These are phyloP conservation scores for Epinotia nisella DNA, from an alignment of 2,888 invertebrate species.

Conservation along the genomic window DNA sequence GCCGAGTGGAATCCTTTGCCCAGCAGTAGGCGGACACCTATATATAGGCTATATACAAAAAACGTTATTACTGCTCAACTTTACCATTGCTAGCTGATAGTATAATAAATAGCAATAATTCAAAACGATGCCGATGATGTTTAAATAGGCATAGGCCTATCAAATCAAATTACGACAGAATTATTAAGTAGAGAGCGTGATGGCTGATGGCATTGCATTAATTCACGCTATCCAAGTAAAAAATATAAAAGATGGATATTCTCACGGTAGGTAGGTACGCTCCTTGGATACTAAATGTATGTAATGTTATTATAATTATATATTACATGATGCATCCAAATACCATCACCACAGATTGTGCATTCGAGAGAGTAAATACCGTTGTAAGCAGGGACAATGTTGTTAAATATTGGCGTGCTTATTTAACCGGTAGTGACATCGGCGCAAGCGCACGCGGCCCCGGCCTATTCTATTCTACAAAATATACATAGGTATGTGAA, in stretches of 20 bases:
- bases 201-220: too few species aligned
- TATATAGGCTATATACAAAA: too few species aligned
- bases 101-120: too few species aligned
- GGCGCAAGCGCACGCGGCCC: conserved; percentile 43
- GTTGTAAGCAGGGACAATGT: conserved; percentile 37
- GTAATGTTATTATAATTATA: conserved; percentile 10
- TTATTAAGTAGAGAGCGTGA: too few species aligned
- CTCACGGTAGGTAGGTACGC: neutral
- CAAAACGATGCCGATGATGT: too few species aligned
- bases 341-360: conserved; percentile 29
- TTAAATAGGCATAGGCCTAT: too few species aligned
- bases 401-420: conserved; percentile 42
- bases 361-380: conserved; percentile 30
- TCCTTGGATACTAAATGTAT: neutral
- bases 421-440: conserved; percentile 45
- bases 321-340: conserved; percentile 22
- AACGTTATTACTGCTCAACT: too few species aligned
- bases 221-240: too few species aligned
- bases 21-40: too few species aligned
- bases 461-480: conserved; percentile 26
- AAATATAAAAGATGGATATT: neutral
- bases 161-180: too few species aligned
- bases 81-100: too few species aligned
- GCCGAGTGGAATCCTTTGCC: too few species aligned
- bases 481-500: conserved; percentile 14